Evolutionary conservation across 2,797 vertebrate species (phyloP).

Genomic region (Pantherophis vulpinus): DNA sequence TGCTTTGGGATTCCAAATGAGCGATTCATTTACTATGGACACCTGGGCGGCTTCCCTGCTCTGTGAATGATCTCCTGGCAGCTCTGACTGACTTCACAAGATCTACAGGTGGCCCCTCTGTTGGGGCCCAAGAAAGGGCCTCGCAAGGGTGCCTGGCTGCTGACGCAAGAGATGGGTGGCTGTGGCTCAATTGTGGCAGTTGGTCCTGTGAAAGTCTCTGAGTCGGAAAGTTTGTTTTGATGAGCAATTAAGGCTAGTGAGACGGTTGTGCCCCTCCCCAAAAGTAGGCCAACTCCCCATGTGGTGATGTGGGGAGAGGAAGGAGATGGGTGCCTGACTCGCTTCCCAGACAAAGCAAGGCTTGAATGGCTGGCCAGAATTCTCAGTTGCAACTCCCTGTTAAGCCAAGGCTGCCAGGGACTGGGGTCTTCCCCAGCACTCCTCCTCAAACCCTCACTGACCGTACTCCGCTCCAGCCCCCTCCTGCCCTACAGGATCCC

Average conservation of each 20-base stretch:
- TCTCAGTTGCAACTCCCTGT: not conserved
- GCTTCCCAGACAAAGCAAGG: not conserved
- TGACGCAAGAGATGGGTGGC: not conserved
- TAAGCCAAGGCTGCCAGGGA: not conserved
- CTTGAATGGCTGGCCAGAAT: not conserved
- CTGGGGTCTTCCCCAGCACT: not conserved
- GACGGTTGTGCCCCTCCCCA: not conserved
- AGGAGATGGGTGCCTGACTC: not conserved
- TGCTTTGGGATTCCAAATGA: not conserved
- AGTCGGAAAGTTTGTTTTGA: conserved; percentile 31
- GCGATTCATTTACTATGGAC: rapidly evolving
- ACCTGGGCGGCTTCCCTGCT: conserved; percentile 35
- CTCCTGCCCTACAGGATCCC: not conserved
- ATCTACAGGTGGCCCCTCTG: not conserved
- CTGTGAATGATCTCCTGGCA: conserved; percentile 20
- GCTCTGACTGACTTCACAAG: conserved; percentile 28
- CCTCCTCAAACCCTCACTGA: not conserved
- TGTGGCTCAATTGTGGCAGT: no score
- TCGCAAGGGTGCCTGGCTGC: not conserved
- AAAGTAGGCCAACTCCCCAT: not conserved
- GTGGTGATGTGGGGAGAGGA: not conserved
- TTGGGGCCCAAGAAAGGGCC: no score
- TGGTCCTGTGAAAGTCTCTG: not conserved
- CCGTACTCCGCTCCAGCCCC: not conserved
- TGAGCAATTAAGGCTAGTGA: not conserved